Percentiles rank a stretch among this genome's conserved stretches.
These are phyloP conservation scores for Copidosoma floridanum DNA, from an alignment of 1,140 invertebrate species.

Conservation along the genomic window DNA sequence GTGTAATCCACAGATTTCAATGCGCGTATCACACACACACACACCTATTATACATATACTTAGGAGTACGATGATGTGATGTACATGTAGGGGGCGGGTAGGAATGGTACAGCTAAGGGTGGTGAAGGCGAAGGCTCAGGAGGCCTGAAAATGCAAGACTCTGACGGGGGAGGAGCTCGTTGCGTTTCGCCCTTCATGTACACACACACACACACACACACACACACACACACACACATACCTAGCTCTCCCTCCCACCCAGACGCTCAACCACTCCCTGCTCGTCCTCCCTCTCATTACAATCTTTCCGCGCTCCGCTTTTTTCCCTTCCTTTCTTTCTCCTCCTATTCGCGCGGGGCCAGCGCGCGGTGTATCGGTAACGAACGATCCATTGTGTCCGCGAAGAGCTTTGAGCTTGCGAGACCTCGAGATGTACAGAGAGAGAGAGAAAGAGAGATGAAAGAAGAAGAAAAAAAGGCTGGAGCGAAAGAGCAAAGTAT, in stretches of 20 bases:
- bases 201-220: too few relatives aligned
- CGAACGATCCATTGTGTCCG: slow-evolving; percentile 30
- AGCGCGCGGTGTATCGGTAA: slow-evolving; percentile 29
- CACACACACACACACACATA: too few relatives aligned
- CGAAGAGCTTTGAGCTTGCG: slow-evolving; percentile 2
- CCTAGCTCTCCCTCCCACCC: too few relatives aligned
- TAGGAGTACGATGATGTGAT: too few relatives aligned
- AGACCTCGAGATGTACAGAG: neutral
- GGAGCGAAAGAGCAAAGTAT: slow-evolving; percentile 14
- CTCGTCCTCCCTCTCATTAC: neutral
- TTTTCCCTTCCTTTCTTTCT: neutral
- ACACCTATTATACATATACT: neutral
- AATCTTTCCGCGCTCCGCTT: neutral
- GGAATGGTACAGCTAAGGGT: too few relatives aligned
- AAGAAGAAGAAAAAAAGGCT: slow-evolving; percentile 6
- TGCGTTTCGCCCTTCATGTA: too few relatives aligned
- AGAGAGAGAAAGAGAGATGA: slow-evolving; percentile 9
- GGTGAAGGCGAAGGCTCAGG: too few relatives aligned
- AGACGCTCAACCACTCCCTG: too few relatives aligned
- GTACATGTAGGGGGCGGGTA: too few relatives aligned
- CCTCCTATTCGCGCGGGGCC: neutral
- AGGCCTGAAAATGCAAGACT: neutral
- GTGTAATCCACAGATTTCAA: neutral
- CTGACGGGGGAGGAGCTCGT: neutral
- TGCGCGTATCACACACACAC: too few relatives aligned